Evolutionary conservation across 2,797 vertebrate genomes (phyloP), one percentile per base, ranked within the genome.

Genomic region (Eupleurogrammus muticus): DNA sequence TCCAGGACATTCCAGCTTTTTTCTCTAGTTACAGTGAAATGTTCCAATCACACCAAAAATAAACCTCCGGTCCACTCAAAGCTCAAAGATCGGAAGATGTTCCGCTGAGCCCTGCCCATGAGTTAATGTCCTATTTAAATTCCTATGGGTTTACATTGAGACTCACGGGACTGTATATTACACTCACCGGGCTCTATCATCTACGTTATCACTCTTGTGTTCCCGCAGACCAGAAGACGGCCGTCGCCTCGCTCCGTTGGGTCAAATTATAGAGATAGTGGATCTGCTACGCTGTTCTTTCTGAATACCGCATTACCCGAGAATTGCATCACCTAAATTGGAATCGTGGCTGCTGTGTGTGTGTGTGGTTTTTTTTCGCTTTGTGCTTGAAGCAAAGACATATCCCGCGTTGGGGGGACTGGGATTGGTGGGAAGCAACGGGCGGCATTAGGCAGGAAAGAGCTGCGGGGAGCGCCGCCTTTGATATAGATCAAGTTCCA

Each of bases 401-500:
- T 54, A 64, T 70, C 75, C 80, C 80, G 60, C 67, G 42, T 11
- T n/a, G n/a, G n/a, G 55, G 80, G 78, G 44, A 54, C 78, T 47
- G 70, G 75, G 76, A 80, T 77, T 73, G 80, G 79, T 78, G 75
- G 79, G 84, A 86, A 81, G 83, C 73, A 76, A 72, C 55, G 56
- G n/a, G 72, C 47, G 70, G 78, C 82, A 64, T 86, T 84, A 84
- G 77, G 77, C 73, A 58, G 35, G 57, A 79, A 66, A 57, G 65
- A 71, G 74, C 80, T 67, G 46, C 23, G 14, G 77, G 75, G 76
- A 79, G 69, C 60, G 5, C 49, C 70, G 61, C 70, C 88, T 93
- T 91, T 93, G 89, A 93, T 90, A 85, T 73, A 65, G 85, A 81
- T 66, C 60, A 78, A 75, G 89, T 85, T 79, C 73, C 72, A 77